phyloP scores from a whole-genome alignment of 2,888 invertebrate species.

The Eledone cirrhosa region DNA sequence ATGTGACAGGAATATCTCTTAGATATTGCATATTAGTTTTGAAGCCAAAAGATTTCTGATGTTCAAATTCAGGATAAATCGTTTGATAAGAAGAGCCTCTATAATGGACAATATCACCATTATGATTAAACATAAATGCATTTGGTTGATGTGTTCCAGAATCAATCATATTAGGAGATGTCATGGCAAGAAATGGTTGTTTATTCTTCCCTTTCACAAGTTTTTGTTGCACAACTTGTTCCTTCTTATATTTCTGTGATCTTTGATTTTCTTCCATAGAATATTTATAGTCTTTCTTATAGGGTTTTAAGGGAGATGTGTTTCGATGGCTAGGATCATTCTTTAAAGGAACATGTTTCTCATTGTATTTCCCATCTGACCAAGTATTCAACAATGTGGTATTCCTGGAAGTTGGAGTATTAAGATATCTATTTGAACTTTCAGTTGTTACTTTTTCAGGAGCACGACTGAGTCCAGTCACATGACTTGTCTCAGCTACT shows the following conservation, averaged over 20 bases:
- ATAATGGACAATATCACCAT: slow-evolving; percentile 13
- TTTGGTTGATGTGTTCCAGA: background rate
- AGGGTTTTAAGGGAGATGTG: too few species aligned
- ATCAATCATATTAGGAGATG: background rate
- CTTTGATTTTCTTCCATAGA: background rate
- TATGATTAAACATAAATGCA: slow-evolving; percentile 13
- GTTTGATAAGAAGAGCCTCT: background rate
- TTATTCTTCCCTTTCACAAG: background rate
- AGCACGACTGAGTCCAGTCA: too few species aligned
- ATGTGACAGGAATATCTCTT: background rate
- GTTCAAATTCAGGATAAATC: background rate
- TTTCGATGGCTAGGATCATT: too few species aligned
- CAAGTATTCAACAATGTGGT: too few species aligned
- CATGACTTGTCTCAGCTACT: too few species aligned
- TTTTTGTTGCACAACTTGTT: background rate
- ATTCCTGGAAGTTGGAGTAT: too few species aligned
- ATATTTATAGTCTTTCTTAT: background rate
- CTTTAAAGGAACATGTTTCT: too few species aligned
- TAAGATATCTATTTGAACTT: too few species aligned
- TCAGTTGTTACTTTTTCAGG: too few species aligned
- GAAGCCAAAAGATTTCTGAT: background rate
- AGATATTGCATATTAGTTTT: background rate
- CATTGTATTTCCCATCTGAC: too few species aligned
- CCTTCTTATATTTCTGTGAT: background rate
- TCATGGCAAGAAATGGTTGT: background rate